phyloP scores from a whole-genome alignment of 2,113 vertebrate genomes.

The Eonycteris spelaea region DNA sequence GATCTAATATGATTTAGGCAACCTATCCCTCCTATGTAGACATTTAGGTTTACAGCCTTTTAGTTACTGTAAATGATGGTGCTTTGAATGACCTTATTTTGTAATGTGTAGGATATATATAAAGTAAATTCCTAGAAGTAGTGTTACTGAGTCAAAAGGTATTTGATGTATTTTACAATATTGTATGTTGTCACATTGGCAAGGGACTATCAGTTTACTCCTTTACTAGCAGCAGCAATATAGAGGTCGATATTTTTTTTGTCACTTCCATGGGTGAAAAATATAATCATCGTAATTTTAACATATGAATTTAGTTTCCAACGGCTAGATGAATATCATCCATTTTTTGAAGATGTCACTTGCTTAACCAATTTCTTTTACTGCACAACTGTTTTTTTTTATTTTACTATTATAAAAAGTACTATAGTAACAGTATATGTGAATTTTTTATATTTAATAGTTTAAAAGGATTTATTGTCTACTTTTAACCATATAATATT shows the following conservation, averaged over 20 bases:
- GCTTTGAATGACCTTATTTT: not conserved
- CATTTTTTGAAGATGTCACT: not conserved
- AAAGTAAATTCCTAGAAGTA: not conserved
- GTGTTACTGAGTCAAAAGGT: not conserved
- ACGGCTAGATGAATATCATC: not conserved
- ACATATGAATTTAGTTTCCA: not conserved
- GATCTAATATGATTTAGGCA: not conserved
- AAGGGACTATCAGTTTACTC: not conserved
- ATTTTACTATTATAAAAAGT: not conserved
- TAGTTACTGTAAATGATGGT: not conserved
- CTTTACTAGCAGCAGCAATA: not conserved
- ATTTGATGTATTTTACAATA: not conserved
- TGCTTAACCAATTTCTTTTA: not conserved
- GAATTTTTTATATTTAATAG: not conserved
- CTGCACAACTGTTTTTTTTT: not conserved
- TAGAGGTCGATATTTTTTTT: not conserved
- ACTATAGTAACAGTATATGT: not conserved
- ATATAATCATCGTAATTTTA: not conserved
- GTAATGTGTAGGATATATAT: not conserved
- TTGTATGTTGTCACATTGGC: not conserved
- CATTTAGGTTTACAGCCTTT: not conserved
- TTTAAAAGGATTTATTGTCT: not conserved
- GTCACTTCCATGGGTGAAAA: not conserved
- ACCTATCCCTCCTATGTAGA: not conserved
- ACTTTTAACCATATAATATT: not conserved